Base-by-base conservation (phyloP, 2,797 vertebrate genomes). In the Poecile montanus region DNA sequence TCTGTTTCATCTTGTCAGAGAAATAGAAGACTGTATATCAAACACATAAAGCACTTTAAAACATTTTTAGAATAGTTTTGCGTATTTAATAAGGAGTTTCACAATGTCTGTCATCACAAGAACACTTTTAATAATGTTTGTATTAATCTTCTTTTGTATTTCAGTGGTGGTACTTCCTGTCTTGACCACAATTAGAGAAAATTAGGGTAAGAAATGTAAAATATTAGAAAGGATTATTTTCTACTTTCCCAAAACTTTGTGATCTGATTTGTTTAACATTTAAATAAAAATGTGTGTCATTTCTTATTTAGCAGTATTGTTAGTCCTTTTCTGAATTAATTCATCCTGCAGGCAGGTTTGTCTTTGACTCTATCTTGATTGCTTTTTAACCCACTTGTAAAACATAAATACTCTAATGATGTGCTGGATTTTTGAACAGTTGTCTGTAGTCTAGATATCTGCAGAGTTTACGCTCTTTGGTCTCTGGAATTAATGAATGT, bases 291-390 rank as follows among this genome's bases (percentile, higher is more conserved):
- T 50, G 53, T 84, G 26, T 51, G 34, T 81, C 0, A 57, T 73
- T 86, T 91, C 53, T 79, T 90, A 87, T 87, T 93, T 88, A 82
- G 68, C 18, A 94, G 8, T 70, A 50, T 50, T 89, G n/a, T 63
- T 79, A 84, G 60, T 42, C 45, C 17, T 79, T 72, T 82, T 81
- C 60, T 66, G 83, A 90, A 93, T 88, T 83, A 88, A 81, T 88
- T 91, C 3, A 84, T 94, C 66, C 65, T 86, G 29, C 38, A 81
- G 66, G 40, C n/a, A 84, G 61, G 82, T 76, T 88, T 88, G 34
- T 51, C 67, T 94, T 91, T 76, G 45, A 15, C 58, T 90, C 38
- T 84, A 68, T 91, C 58, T 63, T 6, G 3, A 18, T 62, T 78
- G 16, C 32, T 94, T 94, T 94, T 91, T 81, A 91, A 86, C 23